Evolutionary conservation across 2,113 vertebrate species (phyloP).

Genomic region (Hydropotes inermis): DNA sequence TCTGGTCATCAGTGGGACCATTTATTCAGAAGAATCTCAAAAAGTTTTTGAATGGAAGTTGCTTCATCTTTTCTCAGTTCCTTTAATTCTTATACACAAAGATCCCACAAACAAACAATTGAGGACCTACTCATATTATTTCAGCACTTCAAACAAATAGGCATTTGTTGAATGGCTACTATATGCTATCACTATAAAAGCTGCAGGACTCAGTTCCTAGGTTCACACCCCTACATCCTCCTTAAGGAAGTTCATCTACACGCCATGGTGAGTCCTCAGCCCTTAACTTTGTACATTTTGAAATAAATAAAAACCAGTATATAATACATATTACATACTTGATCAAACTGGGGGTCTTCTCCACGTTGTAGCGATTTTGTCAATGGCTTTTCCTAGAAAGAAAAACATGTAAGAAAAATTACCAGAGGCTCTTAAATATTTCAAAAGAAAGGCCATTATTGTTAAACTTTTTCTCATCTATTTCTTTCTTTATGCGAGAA

Average conservation of each 20-base stretch:
- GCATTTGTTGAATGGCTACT: background rate
- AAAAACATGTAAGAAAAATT: conserved; percentile 29
- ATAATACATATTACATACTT: conserved; percentile 85
- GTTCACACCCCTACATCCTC: background rate
- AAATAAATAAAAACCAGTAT: background rate
- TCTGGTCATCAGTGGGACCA: too few relatives aligned
- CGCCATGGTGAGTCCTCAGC: fast-evolving
- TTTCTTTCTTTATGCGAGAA: background rate
- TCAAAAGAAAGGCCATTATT: background rate
- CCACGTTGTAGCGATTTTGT: conserved; percentile 97
- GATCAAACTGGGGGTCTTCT: conserved; percentile 98
- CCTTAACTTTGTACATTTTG: background rate
- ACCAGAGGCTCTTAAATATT: background rate
- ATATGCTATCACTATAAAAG: background rate
- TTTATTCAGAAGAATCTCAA: background rate
- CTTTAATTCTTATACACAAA: background rate
- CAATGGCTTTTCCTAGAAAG: conserved; percentile 93
- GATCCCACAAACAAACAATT: background rate
- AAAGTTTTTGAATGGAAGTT: background rate
- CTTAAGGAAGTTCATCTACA: background rate
- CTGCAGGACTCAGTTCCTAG: background rate
- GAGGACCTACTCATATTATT: background rate
- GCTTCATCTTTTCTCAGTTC: background rate
- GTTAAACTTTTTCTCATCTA: background rate
- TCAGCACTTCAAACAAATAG: background rate